phyloP scores from a whole-genome alignment of 2,888 invertebrate genomes.

The Norana najaformis region DNA sequence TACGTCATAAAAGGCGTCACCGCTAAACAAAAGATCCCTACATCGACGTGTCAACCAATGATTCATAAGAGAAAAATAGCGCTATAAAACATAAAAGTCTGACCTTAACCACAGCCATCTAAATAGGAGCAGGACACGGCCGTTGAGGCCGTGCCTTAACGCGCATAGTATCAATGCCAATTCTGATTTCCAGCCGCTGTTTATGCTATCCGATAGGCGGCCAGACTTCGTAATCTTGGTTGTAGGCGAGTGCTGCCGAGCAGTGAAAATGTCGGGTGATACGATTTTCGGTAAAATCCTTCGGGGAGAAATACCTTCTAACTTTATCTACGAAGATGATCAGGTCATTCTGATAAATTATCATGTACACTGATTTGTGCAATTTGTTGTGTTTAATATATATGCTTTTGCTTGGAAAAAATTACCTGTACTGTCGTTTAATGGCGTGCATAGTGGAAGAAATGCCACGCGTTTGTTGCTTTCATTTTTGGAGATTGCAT shows the following conservation, averaged over 20 bases:
- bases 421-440: not conserved
- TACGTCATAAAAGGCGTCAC: not conserved
- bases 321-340: conserved; percentile 59
- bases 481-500: too few relatives aligned
- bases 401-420: not conserved
- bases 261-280: conserved; percentile 47
- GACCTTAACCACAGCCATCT: too few relatives aligned
- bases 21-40: not conserved
- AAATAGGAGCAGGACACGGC: too few relatives aligned
- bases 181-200: too few relatives aligned
- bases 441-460: not conserved
- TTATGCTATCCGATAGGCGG: too few relatives aligned
- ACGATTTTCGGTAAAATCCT: conserved; percentile 61
- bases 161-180: too few relatives aligned
- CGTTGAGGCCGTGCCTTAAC: too few relatives aligned
- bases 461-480: too few relatives aligned
- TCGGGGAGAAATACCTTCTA: conserved; percentile 54
- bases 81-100: not conserved
- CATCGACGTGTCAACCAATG: not conserved
- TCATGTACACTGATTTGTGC: not conserved
- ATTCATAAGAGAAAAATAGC: not conserved
- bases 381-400: not conserved
- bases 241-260: not conserved
- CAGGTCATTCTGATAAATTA: conserved; percentile 47
- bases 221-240: too few relatives aligned